Evolutionary conservation across 2,888 invertebrate genomes (phyloP).

Genomic region (Agrotis ipsilon): DNA sequence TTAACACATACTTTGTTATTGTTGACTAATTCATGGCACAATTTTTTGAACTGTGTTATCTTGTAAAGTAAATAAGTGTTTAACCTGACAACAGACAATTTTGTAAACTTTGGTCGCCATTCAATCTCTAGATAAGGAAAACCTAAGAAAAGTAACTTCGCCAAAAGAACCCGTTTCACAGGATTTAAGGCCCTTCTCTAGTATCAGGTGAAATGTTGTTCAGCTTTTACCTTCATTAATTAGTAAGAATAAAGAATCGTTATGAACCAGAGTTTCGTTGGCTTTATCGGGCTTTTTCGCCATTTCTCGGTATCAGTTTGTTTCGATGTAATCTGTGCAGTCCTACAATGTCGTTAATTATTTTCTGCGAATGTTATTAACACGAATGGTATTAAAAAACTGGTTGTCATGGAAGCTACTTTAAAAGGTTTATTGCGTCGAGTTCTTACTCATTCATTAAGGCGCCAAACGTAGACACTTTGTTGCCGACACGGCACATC

Average conservation of each 20-base stretch:
- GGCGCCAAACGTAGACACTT: too few species aligned
- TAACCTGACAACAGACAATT: not conserved
- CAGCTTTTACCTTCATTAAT: constrained; percentile 57
- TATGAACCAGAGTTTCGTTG: constrained; percentile 33
- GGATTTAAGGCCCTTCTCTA: constrained; percentile 15
- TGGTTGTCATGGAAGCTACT: not conserved
- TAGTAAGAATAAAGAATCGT: constrained; percentile 40
- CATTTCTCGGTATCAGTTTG: constrained; percentile 10
- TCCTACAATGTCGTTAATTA: not conserved
- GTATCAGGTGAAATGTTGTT: constrained; percentile 46
- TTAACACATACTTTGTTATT: too few species aligned
- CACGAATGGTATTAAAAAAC: not conserved
- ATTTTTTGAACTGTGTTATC: too few species aligned
- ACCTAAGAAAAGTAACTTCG: constrained; percentile 13
- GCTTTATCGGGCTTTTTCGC: constrained; percentile 24
- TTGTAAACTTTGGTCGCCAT: not conserved
- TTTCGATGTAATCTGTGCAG: not conserved
- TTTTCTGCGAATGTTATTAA: not conserved
- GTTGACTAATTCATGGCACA: too few species aligned
- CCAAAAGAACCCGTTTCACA: constrained; percentile 28
- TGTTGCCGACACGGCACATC: too few species aligned
- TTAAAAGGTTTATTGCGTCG: not conserved
- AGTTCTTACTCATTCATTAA: too few species aligned
- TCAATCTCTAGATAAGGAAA: constrained; percentile 13
- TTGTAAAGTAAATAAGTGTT: too few species aligned